phyloP scores from a whole-genome alignment of 2,797 vertebrate genomes.

The Urosaurus nigricauda region DNA sequence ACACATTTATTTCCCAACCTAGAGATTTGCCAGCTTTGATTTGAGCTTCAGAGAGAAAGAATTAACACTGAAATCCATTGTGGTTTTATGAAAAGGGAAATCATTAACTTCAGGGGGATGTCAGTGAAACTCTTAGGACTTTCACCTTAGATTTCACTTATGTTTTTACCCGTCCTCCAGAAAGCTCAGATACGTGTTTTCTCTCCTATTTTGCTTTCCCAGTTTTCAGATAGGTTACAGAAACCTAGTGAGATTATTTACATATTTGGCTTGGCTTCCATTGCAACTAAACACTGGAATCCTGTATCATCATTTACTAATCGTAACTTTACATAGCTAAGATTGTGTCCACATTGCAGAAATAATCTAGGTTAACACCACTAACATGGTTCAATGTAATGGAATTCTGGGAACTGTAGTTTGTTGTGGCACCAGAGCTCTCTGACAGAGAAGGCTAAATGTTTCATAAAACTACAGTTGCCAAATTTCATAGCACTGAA shows the following conservation, averaged over 20 bases:
- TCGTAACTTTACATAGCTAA: too few relatives aligned
- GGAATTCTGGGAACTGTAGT: too few relatives aligned
- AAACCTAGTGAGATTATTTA: neutral
- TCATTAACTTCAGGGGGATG: neutral
- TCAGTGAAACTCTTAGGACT: neutral
- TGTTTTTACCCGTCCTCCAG: neutral
- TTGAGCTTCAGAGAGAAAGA: neutral
- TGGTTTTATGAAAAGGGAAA: neutral
- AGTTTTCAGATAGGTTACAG: too few relatives aligned
- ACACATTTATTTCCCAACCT: neutral
- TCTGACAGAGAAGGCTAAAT: too few relatives aligned
- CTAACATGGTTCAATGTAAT: too few relatives aligned
- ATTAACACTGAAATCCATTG: neutral
- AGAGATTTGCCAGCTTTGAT: slow-evolving; percentile 20
- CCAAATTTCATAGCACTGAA: too few relatives aligned
- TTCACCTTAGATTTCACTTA: neutral
- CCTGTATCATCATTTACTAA: too few relatives aligned
- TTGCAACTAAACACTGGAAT: neutral
- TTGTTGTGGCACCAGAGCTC: too few relatives aligned
- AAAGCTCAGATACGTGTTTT: neutral
- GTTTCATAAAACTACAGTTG: too few relatives aligned
- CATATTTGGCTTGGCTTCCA: neutral
- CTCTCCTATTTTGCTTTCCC: neutral
- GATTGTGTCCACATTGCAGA: too few relatives aligned
- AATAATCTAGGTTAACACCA: too few relatives aligned